Conservation (phyloP, 2,797 vertebrate genomes). For the Acipenser transmontanus region DNA sequence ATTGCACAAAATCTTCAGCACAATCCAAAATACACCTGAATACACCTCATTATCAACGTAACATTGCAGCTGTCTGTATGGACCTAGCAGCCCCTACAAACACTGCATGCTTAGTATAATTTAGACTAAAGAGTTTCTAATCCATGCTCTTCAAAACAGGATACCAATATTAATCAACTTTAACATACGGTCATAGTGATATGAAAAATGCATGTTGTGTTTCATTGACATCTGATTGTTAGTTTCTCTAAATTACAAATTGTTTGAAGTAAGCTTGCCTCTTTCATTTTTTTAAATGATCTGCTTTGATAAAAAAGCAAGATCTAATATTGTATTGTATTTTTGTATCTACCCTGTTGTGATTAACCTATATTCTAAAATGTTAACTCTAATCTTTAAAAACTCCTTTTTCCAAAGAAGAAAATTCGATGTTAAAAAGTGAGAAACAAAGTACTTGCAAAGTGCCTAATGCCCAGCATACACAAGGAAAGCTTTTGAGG, state of each 20-base stretch:
- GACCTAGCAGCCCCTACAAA: not conserved
- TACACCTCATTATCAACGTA: not conserved
- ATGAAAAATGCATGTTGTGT: constrained; percentile 42
- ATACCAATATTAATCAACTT: not conserved
- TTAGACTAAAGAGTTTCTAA: not conserved
- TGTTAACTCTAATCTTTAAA: too few species aligned
- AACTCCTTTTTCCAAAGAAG: too few species aligned
- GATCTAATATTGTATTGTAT: constrained; percentile 2
- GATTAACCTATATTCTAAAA: too few species aligned
- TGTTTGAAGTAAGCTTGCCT: constrained; percentile 11
- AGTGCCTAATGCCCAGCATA: too few species aligned
- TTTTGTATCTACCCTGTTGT: not conserved
- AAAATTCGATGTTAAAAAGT: too few species aligned
- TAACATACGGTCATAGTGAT: constrained; percentile 23
- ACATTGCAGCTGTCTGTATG: not conserved
- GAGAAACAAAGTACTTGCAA: too few species aligned
- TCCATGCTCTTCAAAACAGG: not conserved
- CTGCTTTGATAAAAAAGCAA: constrained; percentile 22
- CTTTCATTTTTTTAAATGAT: constrained; percentile 15
- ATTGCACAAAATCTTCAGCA: not conserved
- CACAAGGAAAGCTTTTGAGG: too few species aligned
- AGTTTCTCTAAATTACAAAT: constrained; percentile 12
- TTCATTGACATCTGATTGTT: constrained; percentile 18
- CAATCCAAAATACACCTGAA: not conserved
- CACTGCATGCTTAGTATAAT: not conserved